Evolutionary conservation across 2,797 vertebrate species (phyloP).

Genomic region (Euphonia xanthogaster): DNA sequence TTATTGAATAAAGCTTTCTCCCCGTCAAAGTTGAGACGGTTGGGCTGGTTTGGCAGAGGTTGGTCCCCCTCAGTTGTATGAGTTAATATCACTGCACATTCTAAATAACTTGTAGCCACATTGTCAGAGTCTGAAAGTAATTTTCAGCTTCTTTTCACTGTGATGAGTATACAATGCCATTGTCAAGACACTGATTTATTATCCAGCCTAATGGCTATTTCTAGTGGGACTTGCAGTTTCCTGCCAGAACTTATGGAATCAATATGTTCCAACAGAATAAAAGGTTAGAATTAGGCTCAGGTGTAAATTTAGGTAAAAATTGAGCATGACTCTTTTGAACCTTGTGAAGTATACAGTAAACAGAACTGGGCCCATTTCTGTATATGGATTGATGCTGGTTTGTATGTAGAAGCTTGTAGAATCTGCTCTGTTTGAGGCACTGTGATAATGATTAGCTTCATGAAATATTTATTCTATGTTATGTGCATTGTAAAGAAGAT

Average conservation of each 20-base stretch:
- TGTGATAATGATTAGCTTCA: not conserved
- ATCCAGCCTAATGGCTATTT: not conserved
- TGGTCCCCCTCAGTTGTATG: not conserved
- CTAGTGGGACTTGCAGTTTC: not conserved
- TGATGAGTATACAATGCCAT: not conserved
- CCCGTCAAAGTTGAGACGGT: not conserved
- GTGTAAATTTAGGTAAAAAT: not conserved
- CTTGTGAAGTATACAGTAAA: not conserved
- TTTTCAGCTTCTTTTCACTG: not conserved
- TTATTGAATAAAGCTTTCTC: not conserved
- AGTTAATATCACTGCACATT: not conserved
- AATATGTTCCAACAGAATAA: not conserved
- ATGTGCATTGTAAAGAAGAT: not conserved
- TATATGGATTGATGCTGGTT: not conserved
- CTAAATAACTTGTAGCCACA: not conserved
- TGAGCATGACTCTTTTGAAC: not conserved
- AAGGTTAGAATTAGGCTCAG: not conserved
- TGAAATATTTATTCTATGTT: not conserved
- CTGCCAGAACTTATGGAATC: not conserved
- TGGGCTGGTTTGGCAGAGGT: not conserved
- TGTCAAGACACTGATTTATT: slow-evolving; percentile 35
- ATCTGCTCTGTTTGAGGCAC: not conserved
- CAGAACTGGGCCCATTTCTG: not conserved
- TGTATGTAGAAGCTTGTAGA: not conserved
- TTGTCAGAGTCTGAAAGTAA: not conserved